Evolutionary conservation across 1,140 invertebrate species (phyloP).

Genomic region (Drosophila albomicans): DNA sequence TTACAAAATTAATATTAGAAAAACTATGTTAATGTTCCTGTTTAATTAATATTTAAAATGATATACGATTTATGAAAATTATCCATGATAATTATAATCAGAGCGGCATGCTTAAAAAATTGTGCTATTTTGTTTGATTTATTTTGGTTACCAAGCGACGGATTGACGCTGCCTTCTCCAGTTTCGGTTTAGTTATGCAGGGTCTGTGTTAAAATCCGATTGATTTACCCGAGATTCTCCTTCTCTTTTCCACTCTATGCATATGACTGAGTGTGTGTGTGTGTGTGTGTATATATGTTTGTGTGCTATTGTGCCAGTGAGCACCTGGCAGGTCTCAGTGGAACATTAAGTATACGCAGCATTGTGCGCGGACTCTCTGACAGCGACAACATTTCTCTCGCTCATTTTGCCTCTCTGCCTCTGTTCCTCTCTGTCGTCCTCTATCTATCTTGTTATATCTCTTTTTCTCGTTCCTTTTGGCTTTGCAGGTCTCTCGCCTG

Average conservation of each 20-base stretch:
- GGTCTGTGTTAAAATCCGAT: constrained; percentile 35
- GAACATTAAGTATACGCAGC: constrained; percentile 53
- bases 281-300: constrained; percentile 8
- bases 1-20: too few species aligned
- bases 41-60: too few species aligned
- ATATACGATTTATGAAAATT: background rate
- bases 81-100: background rate
- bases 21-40: too few species aligned
- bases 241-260: constrained; percentile 8
- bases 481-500: constrained; percentile 46
- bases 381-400: constrained; percentile 20
- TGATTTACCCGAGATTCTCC: constrained; percentile 33
- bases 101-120: background rate
- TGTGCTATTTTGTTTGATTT: constrained; percentile 3
- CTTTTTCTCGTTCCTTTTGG: constrained; percentile 1
- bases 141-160: constrained; percentile 26
- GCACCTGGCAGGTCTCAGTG: constrained; percentile 45
- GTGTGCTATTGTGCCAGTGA: constrained; percentile 20
- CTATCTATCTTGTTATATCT: background rate
- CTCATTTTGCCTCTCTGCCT: background rate
- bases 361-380: constrained; percentile 42
- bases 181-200: constrained; percentile 10
- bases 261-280: background rate
- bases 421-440: background rate
- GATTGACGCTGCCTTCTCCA: background rate